Evolutionary conservation across 1,140 invertebrate species (phyloP), one percentile per base, ranked within the genome.

Genomic region (Aphidius gifuensis): DNA sequence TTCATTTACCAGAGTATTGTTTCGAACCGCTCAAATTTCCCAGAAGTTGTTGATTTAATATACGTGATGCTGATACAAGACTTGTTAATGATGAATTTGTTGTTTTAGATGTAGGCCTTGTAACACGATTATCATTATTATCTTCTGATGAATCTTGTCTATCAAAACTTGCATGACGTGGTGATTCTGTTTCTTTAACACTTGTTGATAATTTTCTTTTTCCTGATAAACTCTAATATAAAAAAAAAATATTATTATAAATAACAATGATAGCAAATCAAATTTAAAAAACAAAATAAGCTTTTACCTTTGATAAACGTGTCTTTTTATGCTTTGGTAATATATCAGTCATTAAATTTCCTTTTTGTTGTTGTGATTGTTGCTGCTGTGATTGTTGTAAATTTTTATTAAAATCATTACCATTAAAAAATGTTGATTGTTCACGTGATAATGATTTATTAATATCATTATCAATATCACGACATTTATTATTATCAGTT

Each of bases 301-400:
- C 16, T 16, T 16, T 16, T 16, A 16, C 88, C 84, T 92, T 90
- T 82, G 92, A 90, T 79, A 93, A 92, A 66, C 92, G 85, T 66
- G 91, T 92, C 83, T 92, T 92, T 67, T 90, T 87, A 74, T 92
- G 90, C 81, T 92, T 93, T 64, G 90, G 90, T 74, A 89, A 75
- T 43, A 86, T 83, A 69, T 90, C 88, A 69, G 46, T 47, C 7
- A 88, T 87, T 32, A 88, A 75, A 70, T 83, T 87, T 32, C 84
- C 84, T 57, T 86, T 32, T 32, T 32, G 23, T 32, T 32, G 23
- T 32, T 32, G 23, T 32, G 23, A 32, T 32, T 32, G 23, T 32
- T 32, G 23, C 1, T 32, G 23, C 2, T 32, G 23, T 32, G 23
- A 32, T 32, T 32, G 23, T 64, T 66, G 62, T 59, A 70, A 42